phyloP scores from a whole-genome alignment of 2,797 vertebrate species.

The Phrynocephalus guinanensis region DNA sequence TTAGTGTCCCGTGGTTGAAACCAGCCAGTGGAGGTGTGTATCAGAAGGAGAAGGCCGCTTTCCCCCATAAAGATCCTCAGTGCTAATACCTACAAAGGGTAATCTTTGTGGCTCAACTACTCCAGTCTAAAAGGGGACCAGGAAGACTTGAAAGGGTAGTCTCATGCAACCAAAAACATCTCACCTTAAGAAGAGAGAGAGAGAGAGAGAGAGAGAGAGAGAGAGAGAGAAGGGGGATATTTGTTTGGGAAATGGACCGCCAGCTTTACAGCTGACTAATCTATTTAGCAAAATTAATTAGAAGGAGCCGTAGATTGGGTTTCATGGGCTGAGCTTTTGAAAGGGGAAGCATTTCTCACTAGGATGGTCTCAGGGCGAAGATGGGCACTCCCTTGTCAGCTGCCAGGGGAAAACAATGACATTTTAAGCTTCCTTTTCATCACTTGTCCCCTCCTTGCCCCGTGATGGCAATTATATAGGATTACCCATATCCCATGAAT shows the following conservation, averaged over 20 bases:
- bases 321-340: slow-evolving; percentile 73
- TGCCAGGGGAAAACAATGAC: slow-evolving; percentile 72
- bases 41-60: slow-evolving; percentile 63
- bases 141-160: slow-evolving; percentile 75
- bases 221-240: slow-evolving; percentile 57
- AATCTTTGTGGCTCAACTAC: slow-evolving; percentile 76
- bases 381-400: slow-evolving; percentile 67
- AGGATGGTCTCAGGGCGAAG: slow-evolving; percentile 71
- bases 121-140: slow-evolving; percentile 77
- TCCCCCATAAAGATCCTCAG: slow-evolving; percentile 69
- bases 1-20: slow-evolving; percentile 76
- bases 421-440: slow-evolving; percentile 68
- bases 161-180: slow-evolving; percentile 72
- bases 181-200: slow-evolving; percentile 73
- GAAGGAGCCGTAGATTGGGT: slow-evolving; percentile 72
- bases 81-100: slow-evolving; percentile 79
- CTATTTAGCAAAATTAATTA: slow-evolving; percentile 79
- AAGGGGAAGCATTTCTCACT: slow-evolving; percentile 73
- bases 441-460: slow-evolving; percentile 30
- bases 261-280: slow-evolving; percentile 71
- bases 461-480: slow-evolving; percentile 74
- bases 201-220: slow-evolving; percentile 40
- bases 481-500: slow-evolving; percentile 71
- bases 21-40: slow-evolving; percentile 63
- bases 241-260: slow-evolving; percentile 66